phyloP scores from a whole-genome alignment of 2,113 vertebrate genomes.

The Passer domesticus region DNA sequence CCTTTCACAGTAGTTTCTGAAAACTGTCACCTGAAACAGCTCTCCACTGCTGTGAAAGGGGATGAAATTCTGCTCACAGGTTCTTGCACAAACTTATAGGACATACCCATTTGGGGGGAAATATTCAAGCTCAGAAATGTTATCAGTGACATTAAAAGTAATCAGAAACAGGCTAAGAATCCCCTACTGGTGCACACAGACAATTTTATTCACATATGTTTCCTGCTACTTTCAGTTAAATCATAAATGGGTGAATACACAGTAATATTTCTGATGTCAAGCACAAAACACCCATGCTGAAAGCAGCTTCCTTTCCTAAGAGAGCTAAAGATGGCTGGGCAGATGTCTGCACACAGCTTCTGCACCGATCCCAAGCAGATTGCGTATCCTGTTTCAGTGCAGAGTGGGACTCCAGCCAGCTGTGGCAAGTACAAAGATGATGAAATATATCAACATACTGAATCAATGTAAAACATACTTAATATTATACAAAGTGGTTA shows the following conservation, averaged over 20 bases:
- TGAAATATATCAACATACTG: slow-evolving; percentile 7
- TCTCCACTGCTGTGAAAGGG: neutral
- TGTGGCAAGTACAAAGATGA: slow-evolving; percentile 4
- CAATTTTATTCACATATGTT: neutral
- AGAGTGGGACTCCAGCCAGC: neutral
- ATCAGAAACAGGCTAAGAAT: neutral
- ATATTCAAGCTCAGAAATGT: neutral
- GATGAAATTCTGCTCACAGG: neutral
- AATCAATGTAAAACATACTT: slow-evolving; percentile 16
- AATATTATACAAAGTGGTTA: neutral
- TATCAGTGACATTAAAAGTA: neutral
- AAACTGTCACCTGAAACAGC: neutral
- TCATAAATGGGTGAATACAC: neutral
- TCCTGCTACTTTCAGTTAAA: neutral
- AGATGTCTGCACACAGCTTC: neutral
- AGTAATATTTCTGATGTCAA: neutral
- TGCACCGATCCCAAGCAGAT: neutral
- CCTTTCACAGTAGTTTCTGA: neutral
- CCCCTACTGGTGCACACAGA: neutral
- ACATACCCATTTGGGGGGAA: neutral
- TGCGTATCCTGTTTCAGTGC: neutral
- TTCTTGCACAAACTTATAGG: neutral
- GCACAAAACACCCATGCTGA: neutral
- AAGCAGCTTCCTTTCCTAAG: neutral
- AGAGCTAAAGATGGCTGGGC: neutral